These are phyloP conservation scores for Apodemia duryi DNA, from an alignment of 2,888 invertebrate genomes.

Conservation along the genomic window DNA sequence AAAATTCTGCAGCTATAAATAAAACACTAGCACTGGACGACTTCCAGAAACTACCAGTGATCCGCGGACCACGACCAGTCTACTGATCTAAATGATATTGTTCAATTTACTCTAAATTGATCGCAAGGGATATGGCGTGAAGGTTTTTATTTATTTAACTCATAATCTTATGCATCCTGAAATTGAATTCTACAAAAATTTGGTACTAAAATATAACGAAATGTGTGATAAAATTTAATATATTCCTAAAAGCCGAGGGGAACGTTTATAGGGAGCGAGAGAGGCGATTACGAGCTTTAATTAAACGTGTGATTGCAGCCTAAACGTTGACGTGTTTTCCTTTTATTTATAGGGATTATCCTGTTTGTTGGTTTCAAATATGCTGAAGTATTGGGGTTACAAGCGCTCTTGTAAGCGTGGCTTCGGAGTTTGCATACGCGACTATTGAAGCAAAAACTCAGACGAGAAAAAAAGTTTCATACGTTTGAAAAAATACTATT, in stretches of 20 bases:
- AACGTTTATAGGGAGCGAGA: neutral
- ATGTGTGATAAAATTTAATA: neutral
- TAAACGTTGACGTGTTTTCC: conserved; percentile 20
- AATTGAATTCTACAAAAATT: neutral
- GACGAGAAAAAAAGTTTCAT: neutral
- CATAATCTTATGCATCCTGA: neutral
- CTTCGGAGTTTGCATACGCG: neutral
- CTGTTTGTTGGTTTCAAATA: conserved; percentile 24
- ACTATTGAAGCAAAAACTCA: neutral
- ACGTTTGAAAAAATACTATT: neutral
- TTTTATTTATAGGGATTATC: conserved; percentile 25
- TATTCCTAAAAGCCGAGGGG: conserved; percentile 13
- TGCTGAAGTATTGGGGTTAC: conserved; percentile 22
- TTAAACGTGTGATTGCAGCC: conserved; percentile 24
- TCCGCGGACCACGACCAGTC: too few relatives aligned
- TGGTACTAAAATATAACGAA: neutral
- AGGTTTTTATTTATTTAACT: neutral
- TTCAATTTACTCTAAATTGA: too few relatives aligned
- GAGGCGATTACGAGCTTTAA: conserved; percentile 19
- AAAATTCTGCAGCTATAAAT: too few relatives aligned
- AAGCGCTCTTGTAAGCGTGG: neutral
- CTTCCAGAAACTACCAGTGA: too few relatives aligned
- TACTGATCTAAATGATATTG: too few relatives aligned
- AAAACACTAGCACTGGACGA: too few relatives aligned
- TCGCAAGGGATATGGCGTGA: too few relatives aligned